phyloP scores from a whole-genome alignment of 1,140 invertebrate genomes.

The Hycleus phaleratus region DNA sequence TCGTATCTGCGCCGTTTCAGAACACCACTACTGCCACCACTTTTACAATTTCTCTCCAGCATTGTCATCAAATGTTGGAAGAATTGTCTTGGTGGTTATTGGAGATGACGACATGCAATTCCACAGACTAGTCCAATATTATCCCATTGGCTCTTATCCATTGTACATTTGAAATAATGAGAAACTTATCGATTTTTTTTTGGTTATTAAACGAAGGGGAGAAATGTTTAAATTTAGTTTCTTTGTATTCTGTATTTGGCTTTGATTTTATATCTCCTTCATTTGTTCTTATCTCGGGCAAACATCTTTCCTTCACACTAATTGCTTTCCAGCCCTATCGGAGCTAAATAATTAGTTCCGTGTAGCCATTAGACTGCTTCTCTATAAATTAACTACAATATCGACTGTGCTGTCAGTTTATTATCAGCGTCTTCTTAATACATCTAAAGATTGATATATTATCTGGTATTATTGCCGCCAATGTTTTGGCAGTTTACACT shows the following conservation, averaged over 20 bases:
- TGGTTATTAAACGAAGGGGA: no score
- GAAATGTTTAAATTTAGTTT: no score
- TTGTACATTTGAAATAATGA: no score
- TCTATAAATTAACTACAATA: conserved; percentile 22
- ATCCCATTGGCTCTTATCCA: no score
- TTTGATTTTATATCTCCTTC: background rate
- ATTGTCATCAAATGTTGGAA: no score
- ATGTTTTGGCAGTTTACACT: no score
- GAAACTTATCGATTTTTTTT: no score
- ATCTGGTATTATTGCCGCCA: background rate
- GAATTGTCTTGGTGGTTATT: no score
- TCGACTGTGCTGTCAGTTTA: conserved; percentile 7
- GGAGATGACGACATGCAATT: no score
- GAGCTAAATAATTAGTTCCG: conserved; percentile 24
- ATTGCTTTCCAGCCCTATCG: conserved; percentile 21
- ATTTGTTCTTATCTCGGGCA: conserved; percentile 4
- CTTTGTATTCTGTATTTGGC: background rate
- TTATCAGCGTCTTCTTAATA: conserved; percentile 2
- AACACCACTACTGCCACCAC: background rate
- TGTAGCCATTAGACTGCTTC: conserved; percentile 21
- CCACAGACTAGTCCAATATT: no score
- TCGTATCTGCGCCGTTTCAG: conserved; percentile 16
- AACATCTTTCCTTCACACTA: conserved; percentile 13
- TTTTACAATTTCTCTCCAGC: no score
- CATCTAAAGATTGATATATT: conserved; percentile 12